Evolutionary conservation across 2,113 vertebrate species (phyloP).

Genomic region (Choloepus hoffmanni): DNA sequence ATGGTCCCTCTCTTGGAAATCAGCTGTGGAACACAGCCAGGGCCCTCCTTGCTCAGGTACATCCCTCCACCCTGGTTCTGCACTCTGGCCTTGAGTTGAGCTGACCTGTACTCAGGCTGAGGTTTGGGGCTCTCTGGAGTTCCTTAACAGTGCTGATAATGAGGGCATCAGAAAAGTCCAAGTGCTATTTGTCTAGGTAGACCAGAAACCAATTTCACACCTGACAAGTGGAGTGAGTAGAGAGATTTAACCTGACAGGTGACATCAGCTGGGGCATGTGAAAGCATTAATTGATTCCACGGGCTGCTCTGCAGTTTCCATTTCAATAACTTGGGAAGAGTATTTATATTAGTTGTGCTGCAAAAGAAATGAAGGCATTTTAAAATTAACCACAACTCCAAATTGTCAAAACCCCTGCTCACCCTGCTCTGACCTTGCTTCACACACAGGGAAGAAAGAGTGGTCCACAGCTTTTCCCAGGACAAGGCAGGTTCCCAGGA

Average conservation of each 20-base stretch:
- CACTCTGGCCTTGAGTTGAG: slow-evolving; percentile 42
- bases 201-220: slow-evolving; percentile 82
- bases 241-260: slow-evolving; percentile 83
- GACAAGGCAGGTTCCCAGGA: background rate
- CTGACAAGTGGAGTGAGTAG: slow-evolving; percentile 87
- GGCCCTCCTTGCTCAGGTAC: slow-evolving; percentile 62
- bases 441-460: slow-evolving; percentile 58
- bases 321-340: slow-evolving; percentile 83
- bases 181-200: slow-evolving; percentile 81
- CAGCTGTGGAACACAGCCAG: slow-evolving; percentile 60
- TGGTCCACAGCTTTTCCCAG: background rate
- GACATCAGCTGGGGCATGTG: slow-evolving; percentile 82
- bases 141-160: slow-evolving; percentile 80
- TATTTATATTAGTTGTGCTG: slow-evolving; percentile 80
- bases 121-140: slow-evolving; percentile 75
- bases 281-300: slow-evolving; percentile 84
- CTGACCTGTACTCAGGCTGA: slow-evolving; percentile 34
- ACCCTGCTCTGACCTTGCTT: background rate
- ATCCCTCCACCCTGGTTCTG: slow-evolving; percentile 52
- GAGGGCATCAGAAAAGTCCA: slow-evolving; percentile 78
- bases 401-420: slow-evolving; percentile 34
- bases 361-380: slow-evolving; percentile 79
- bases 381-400: slow-evolving; percentile 64
- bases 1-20: slow-evolving; percentile 71
- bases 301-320: slow-evolving; percentile 81